These are phyloP conservation scores for Drosophila paranaensis DNA, from an alignment of 2,888 invertebrate genomes.

Conservation along the genomic window DNA sequence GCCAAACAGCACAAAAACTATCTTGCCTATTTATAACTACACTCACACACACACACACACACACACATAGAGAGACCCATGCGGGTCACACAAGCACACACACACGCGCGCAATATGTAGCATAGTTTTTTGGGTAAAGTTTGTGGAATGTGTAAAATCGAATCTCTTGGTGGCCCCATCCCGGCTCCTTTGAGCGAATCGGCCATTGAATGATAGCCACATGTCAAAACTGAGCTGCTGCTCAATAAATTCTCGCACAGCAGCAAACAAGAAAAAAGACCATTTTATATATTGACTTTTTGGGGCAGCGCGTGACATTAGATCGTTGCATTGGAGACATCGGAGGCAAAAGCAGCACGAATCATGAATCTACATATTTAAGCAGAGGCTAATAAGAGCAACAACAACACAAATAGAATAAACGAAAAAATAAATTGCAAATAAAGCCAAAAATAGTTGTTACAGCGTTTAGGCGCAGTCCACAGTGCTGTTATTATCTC, in stretches of 20 bases:
- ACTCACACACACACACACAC: slow-evolving; percentile 23
- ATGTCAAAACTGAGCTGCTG: slow-evolving; percentile 63
- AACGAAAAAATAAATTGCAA: slow-evolving; percentile 38
- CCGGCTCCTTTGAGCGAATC: slow-evolving; percentile 14
- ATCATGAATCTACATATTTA: slow-evolving; percentile 33
- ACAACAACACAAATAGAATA: slow-evolving; percentile 27
- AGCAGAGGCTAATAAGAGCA: slow-evolving; percentile 18
- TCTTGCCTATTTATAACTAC: slow-evolving; percentile 73
- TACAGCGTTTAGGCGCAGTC: slow-evolving; percentile 25
- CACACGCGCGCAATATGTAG: slow-evolving; percentile 38
- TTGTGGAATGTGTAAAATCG: slow-evolving; percentile 8
- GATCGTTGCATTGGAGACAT: slow-evolving; percentile 53
- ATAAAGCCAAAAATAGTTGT: slow-evolving; percentile 56
- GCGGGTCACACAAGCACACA: slow-evolving; percentile 32
- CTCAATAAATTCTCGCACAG: slow-evolving; percentile 61
- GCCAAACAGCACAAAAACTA: slow-evolving; percentile 62
- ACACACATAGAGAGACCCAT: slow-evolving; percentile 13
- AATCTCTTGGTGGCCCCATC: background rate
- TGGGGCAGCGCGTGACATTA: slow-evolving; percentile 57
- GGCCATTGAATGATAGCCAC: slow-evolving; percentile 68
- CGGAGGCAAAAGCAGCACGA: slow-evolving; percentile 1
- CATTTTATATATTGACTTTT: slow-evolving; percentile 19
- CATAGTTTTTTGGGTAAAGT: slow-evolving; percentile 58
- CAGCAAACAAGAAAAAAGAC: background rate
- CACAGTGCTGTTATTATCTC: slow-evolving; percentile 32